Evolutionary conservation across 2,797 vertebrate species (phyloP), one percentile per base, ranked within the genome.

Genomic region (Leucoraja ocellata): DNA sequence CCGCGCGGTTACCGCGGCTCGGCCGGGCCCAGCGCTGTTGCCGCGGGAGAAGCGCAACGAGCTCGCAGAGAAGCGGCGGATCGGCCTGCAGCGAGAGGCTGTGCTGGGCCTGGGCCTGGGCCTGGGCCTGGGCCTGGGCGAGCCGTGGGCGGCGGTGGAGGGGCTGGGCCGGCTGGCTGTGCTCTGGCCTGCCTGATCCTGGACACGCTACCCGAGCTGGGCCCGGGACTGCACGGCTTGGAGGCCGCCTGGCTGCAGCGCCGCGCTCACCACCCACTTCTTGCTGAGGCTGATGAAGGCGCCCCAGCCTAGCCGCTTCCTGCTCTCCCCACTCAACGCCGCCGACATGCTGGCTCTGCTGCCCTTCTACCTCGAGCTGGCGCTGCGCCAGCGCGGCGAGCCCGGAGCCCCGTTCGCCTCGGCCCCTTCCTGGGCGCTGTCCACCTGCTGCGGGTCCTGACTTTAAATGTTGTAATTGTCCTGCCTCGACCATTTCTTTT

Each of bases 361-460:
- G 95, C 98, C 98, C 65, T 99, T 98, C 95, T 99, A 98, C 94
- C 91, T 98, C 93, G 98, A 98, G 95, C 91, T 98, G 61, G 18
- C 98, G 78, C 98, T 98, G 58, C 98, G 98, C 32, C 32, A 32
- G 39, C 39, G 39, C 0, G 0, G 1, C 9, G 76, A 28, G 11
- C 7, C 10, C 74, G 7, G 0, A 18, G 74, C 0, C 28, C 76
- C 13, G 76, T 1, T 46, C 39, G 1, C 39, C 39, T 46, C 39
- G 76, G 76, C 76, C 74, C 28, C 21, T n/a, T 77, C 28, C 97
- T 98, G 86, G 98, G 98, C 95, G 96, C 98, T 4, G 96, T 98
- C 93, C 98, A 98, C 93, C 94, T 98, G 95, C 98, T 99, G 94
- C 97, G 98, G 54, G 98, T 99, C 94, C 95, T 99, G 94, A 98